Evolutionary conservation across 2,888 invertebrate genomes (phyloP).

Genomic region (Pseudoips prasinana): DNA sequence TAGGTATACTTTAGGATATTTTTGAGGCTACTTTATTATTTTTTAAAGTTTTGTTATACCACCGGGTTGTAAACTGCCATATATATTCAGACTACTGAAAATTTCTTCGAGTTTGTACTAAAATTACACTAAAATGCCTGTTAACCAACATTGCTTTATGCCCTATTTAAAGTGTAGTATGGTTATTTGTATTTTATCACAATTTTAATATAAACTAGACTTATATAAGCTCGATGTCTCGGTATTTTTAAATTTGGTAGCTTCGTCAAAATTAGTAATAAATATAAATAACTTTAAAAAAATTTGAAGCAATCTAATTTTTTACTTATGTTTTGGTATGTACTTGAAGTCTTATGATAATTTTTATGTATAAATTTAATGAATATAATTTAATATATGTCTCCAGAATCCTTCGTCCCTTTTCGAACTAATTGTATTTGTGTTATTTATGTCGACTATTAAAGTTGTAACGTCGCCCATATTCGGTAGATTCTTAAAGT

Average conservation of each 20-base stretch:
- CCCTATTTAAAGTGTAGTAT: no score
- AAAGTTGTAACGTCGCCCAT: constrained; percentile 18
- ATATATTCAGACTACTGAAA: constrained; percentile 29
- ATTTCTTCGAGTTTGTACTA: constrained; percentile 23
- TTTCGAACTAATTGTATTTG: constrained; percentile 1
- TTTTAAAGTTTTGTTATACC: constrained; percentile 29
- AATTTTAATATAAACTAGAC: constrained; percentile 23
- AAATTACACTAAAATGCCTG: constrained; percentile 9
- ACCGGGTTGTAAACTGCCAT: constrained; percentile 40
- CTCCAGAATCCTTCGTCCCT: constrained; percentile 8
- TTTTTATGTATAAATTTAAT: constrained; percentile 23
- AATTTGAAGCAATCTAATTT: no score
- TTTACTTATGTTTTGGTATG: no score
- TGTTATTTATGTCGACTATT: constrained; percentile 27
- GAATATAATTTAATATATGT: constrained; percentile 21
- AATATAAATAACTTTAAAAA: no score
- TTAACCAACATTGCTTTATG: no score
- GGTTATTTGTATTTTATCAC: not conserved
- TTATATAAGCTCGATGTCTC: constrained; percentile 10
- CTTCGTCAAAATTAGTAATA: constrained; percentile 18
- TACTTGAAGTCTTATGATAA: constrained; percentile 15
- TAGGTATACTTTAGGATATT: constrained; percentile 39
- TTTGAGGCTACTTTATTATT: constrained; percentile 47
- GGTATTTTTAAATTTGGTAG: constrained; percentile 23
- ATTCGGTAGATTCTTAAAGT: constrained; percentile 19